These are phyloP conservation scores for Naso thynnoides DNA, from an alignment of 2,797 vertebrate genomes.

Conservation along the genomic window DNA sequence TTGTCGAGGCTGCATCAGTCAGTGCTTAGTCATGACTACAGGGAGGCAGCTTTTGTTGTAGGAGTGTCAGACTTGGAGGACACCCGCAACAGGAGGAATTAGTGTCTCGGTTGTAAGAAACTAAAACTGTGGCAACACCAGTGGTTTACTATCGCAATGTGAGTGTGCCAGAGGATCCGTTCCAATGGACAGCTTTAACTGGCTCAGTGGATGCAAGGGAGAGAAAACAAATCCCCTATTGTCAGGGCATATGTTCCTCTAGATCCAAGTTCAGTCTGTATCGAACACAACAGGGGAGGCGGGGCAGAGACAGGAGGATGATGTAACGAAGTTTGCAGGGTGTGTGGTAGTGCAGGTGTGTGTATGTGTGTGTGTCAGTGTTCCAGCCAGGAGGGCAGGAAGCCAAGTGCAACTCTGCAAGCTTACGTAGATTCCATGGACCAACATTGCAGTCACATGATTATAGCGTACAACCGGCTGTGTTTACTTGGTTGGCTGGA, in stretches of 20 bases:
- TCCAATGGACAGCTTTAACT: constrained; percentile 63
- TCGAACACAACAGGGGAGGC: constrained; percentile 58
- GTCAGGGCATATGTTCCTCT: constrained; percentile 76
- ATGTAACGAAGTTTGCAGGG: constrained; percentile 60
- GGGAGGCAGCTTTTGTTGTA: constrained; percentile 9
- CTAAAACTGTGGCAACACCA: constrained; percentile 25
- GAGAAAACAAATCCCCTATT: constrained; percentile 74
- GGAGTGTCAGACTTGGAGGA: constrained; percentile 13
- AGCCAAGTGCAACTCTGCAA: constrained; percentile 71
- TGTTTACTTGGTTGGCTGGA: constrained; percentile 57
- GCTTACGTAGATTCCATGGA: constrained; percentile 63
- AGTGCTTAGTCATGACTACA: constrained; percentile 54
- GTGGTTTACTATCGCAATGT: constrained; percentile 27
- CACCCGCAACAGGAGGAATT: constrained; percentile 18
- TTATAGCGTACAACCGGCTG: constrained; percentile 53
- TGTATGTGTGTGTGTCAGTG: constrained; percentile 39
- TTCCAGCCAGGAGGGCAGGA: constrained; percentile 59
- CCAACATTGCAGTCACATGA: constrained; percentile 69
- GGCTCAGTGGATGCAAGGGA: constrained; percentile 57
- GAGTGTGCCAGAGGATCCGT: constrained; percentile 54
- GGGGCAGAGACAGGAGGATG: constrained; percentile 60
- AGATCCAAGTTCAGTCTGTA: constrained; percentile 64
- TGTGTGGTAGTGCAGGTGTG: constrained; percentile 16
- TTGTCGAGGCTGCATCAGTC: constrained; percentile 30
- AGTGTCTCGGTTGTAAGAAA: constrained; percentile 36